phyloP scores from a whole-genome alignment of 2,888 invertebrate species.

The Aphidoletes aphidimyza region DNA sequence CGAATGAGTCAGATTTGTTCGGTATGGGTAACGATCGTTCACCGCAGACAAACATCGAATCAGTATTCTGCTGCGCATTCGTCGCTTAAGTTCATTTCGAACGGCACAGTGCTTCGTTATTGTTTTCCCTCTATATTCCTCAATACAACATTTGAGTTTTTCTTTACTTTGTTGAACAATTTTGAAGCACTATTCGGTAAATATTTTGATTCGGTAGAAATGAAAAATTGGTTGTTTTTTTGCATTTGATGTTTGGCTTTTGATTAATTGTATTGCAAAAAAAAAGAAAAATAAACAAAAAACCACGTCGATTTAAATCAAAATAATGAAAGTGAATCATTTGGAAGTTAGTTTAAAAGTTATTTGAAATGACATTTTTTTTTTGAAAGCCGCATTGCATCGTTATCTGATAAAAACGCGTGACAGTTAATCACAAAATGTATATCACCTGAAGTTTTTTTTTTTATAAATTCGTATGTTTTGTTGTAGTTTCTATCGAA shows the following conservation, averaged over 20 bases:
- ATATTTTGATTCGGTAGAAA: neutral
- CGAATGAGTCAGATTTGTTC: neutral
- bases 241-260: neutral
- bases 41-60: neutral
- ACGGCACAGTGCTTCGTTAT: neutral
- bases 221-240: neutral
- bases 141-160: too few species aligned
- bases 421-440: slow-evolving; percentile 4
- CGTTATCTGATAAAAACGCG: slow-evolving; percentile 37
- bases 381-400: neutral
- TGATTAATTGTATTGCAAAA: neutral
- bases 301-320: too few species aligned
- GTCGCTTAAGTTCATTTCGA: slow-evolving; percentile 1
- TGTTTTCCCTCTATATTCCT: neutral
- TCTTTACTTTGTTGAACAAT: neutral
- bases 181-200: neutral
- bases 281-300: neutral
- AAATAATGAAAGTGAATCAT: neutral
- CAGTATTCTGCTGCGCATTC: slow-evolving; percentile 22
- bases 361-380: too few species aligned
- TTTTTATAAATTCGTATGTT: neutral
- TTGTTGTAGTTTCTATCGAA: too few species aligned
- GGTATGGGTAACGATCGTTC: slow-evolving; percentile 28
- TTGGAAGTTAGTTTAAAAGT: neutral
- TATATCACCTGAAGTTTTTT: neutral